Conservation (phyloP, 2,113 vertebrate species). For the Helogale parvula region DNA sequence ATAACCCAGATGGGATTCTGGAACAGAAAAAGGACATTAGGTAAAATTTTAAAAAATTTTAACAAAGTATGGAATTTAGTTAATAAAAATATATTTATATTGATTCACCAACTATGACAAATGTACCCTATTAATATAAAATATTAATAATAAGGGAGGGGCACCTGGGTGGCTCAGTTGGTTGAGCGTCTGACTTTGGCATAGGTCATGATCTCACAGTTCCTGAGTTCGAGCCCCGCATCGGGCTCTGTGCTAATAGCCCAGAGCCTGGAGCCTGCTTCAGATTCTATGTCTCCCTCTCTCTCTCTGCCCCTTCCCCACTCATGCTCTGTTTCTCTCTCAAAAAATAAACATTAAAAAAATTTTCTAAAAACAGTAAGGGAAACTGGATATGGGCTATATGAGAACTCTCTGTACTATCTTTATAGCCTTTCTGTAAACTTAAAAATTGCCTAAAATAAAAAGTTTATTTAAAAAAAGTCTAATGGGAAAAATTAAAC, state of each 20-base stretch:
- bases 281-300: no score
- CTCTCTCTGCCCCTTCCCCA: no score
- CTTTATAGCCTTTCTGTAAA: neutral
- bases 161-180: no score
- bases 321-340: no score
- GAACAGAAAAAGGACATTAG: neutral
- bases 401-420: neutral
- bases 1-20: neutral
- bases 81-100: neutral
- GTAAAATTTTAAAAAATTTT: neutral
- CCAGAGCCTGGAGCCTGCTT: no score
- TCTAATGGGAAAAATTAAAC: neutral
- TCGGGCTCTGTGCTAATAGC: no score
- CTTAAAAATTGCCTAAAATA: neutral
- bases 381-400: neutral
- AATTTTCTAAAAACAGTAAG: neutral
- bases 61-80: neutral
- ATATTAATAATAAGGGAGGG: neutral
- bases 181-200: no score
- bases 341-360: no score
- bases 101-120: neutral
- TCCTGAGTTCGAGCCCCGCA: no score
- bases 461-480: neutral
- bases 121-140: neutral
- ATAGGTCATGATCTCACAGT: no score